A percentile compares a stretch with the other conserved stretches of the same genome.
These are phyloP conservation scores for Drosophila pseudotakahashii DNA, from an alignment of 2,888 invertebrate genomes.

Conservation along the genomic window DNA sequence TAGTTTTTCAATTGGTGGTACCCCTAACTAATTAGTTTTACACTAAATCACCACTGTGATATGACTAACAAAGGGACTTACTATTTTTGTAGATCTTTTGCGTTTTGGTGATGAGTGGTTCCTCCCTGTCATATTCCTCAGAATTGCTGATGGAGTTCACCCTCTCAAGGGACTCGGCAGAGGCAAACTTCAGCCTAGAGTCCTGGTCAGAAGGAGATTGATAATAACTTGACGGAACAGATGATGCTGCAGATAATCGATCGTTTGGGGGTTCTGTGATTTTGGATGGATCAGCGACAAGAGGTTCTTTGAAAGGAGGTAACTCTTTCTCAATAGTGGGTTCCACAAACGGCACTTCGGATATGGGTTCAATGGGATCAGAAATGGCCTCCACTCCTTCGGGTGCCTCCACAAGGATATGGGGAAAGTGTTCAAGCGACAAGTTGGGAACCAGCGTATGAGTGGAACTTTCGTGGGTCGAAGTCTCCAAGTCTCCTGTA, in stretches of 20 bases:
- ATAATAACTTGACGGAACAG: background rate
- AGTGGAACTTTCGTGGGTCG: background rate
- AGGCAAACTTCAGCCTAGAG: background rate
- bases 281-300: too few species aligned
- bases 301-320: too few species aligned
- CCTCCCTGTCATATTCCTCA: conserved; percentile 40
- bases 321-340: background rate
- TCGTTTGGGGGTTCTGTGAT: too few species aligned
- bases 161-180: background rate
- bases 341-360: conserved; percentile 9
- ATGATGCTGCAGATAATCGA: background rate
- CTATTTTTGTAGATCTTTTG: conserved; percentile 58
- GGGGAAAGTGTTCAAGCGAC: background rate
- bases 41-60: too few species aligned
- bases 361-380: conserved; percentile 4
- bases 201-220: background rate
- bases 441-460: background rate
- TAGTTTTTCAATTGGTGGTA: too few species aligned
- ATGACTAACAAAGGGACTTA: too few species aligned
- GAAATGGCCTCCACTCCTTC: background rate
- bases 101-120: conserved; percentile 51
- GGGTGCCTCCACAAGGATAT: conserved; percentile 2
- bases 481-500: background rate
- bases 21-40: too few species aligned
- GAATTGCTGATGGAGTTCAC: background rate